A percentile compares a stretch with the other conserved stretches of the same genome.
phyloP scores from a whole-genome alignment of 1,140 invertebrate species.

The Archivesica marissinica region DNA sequence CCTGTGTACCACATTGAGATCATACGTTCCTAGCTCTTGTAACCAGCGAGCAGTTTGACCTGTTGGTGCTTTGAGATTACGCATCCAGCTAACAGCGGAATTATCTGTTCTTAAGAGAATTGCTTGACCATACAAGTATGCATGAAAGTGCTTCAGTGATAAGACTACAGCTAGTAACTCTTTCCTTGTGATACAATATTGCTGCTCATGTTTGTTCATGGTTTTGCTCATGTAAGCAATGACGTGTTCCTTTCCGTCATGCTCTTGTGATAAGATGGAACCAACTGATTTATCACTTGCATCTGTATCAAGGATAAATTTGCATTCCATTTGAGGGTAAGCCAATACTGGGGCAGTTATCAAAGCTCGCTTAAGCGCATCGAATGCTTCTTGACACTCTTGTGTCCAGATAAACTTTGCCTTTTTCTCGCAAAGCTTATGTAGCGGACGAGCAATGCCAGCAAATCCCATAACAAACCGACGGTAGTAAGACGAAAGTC shows the following conservation, averaged over 20 bases:
- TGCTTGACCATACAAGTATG: slow-evolving; percentile 67
- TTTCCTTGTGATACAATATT: slow-evolving; percentile 82
- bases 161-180: slow-evolving; percentile 70
- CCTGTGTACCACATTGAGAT: slow-evolving; percentile 71
- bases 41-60: slow-evolving; percentile 75
- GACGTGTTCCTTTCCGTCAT: too few relatives aligned
- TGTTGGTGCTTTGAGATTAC: slow-evolving; percentile 63
- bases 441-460: slow-evolving; percentile 28
- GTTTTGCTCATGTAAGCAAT: slow-evolving; percentile 69
- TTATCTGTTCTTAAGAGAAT: slow-evolving; percentile 71
- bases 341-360: slow-evolving; percentile 55
- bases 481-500: slow-evolving; percentile 25
- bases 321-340: slow-evolving; percentile 34
- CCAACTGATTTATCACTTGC: slow-evolving; percentile 51
- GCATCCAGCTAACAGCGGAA: slow-evolving; percentile 69
- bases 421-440: slow-evolving; percentile 24
- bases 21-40: slow-evolving; percentile 69
- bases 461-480: slow-evolving; percentile 23
- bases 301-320: slow-evolving; percentile 63
- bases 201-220: slow-evolving; percentile 81
- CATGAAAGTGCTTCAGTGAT: slow-evolving; percentile 63
- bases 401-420: background rate
- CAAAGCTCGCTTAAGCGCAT: slow-evolving; percentile 47
- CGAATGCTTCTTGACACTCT: background rate
- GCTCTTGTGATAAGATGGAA: too few relatives aligned